phyloP scores from a whole-genome alignment of 2,113 vertebrate species.

The Sula dactylatra region DNA sequence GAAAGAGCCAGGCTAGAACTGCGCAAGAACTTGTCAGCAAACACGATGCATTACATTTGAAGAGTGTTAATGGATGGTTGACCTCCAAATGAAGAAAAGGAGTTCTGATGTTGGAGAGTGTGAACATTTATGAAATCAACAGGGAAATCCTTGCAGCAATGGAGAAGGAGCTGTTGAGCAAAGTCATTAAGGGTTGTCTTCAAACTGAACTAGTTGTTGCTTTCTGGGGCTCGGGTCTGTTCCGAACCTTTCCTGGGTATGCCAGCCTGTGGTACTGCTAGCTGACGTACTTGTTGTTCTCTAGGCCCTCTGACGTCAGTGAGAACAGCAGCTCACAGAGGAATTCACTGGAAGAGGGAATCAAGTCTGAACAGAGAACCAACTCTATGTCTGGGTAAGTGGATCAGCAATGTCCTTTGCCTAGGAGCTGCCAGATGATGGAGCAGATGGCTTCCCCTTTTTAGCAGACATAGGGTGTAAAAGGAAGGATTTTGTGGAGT shows the following conservation, averaged over 20 bases:
- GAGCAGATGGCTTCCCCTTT: background rate
- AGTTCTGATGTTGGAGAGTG: background rate
- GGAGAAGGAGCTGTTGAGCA: background rate
- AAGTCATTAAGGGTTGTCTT: background rate
- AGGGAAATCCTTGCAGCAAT: background rate
- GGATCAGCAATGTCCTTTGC: background rate
- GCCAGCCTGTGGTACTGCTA: background rate
- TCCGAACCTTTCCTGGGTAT: background rate
- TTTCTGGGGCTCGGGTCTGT: background rate
- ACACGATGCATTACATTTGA: background rate
- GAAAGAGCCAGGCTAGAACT: background rate
- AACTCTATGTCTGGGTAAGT: slow-evolving; percentile 80
- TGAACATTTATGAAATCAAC: background rate
- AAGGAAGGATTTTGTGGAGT: background rate
- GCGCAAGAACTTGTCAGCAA: background rate
- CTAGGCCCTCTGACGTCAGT: slow-evolving; percentile 49
- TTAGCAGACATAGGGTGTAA: background rate
- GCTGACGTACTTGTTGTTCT: background rate
- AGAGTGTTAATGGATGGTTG: background rate
- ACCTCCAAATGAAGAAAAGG: background rate
- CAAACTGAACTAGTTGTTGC: background rate
- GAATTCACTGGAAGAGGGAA: slow-evolving; percentile 82
- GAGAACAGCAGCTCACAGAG: slow-evolving; percentile 77
- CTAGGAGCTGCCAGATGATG: background rate
- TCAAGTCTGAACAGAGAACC: slow-evolving; percentile 78